phyloP scores from a whole-genome alignment of 2,113 vertebrate species.

The Pangasianodon gigas region DNA sequence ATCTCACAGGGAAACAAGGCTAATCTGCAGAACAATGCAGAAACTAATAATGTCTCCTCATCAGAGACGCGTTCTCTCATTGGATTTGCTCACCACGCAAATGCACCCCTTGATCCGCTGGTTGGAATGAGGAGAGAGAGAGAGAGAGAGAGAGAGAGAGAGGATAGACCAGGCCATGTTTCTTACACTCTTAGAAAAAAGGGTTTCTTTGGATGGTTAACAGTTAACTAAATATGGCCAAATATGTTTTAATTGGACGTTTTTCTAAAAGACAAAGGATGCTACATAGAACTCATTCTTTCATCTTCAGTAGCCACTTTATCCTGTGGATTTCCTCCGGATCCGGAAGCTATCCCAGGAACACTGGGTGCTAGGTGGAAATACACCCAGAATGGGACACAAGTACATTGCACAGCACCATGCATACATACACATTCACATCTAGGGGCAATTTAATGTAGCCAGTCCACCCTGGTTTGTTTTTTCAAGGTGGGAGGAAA shows the following conservation, averaged over 20 bases:
- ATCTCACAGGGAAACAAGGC: constrained; percentile 47
- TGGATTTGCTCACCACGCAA: constrained; percentile 80
- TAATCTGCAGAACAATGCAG: constrained; percentile 52
- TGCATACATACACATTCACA: not conserved
- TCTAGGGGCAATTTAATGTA: not conserved
- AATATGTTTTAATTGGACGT: not conserved
- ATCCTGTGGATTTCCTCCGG: not conserved
- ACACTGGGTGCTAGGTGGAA: not conserved
- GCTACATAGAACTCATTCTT: not conserved
- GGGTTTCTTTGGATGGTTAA: not conserved
- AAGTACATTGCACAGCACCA: not conserved
- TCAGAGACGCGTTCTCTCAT: constrained; percentile 30
- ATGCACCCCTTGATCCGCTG: constrained; percentile 87
- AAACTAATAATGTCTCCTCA: constrained; percentile 47
- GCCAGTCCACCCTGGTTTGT: not conserved
- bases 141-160: not conserved
- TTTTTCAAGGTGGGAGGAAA: not conserved
- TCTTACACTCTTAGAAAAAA: not conserved
- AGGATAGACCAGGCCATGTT: not conserved
- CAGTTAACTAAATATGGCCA: not conserved
- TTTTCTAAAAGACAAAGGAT: not conserved
- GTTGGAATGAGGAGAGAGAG: constrained; percentile 68
- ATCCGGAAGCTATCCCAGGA: not conserved
- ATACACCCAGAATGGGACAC: not conserved
- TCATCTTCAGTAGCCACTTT: not conserved